Percentiles rank a stretch among this genome's conserved stretches.
Evolutionary conservation across 2,113 vertebrate species (phyloP).

Genomic region (Channa maculata): DNA sequence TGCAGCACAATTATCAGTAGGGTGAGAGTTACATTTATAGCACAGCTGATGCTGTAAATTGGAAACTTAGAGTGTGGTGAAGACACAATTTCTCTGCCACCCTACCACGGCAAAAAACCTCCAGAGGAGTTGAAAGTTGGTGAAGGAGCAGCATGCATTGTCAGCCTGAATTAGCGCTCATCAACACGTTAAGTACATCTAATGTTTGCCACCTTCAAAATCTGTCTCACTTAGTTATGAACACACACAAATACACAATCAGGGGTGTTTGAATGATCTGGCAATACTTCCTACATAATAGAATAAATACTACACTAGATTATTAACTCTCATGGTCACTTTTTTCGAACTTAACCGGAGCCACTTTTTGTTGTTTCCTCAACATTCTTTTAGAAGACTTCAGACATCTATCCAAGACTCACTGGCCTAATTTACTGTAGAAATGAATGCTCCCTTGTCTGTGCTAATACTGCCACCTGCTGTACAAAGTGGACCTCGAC

Average conservation of each 20-base stretch:
- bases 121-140: constrained; percentile 5
- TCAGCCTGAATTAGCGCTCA: constrained; percentile 5
- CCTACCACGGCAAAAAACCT: neutral
- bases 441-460: neutral
- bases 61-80: neutral
- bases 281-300: neutral
- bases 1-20: constrained; percentile 6
- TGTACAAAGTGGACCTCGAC: constrained; percentile 2
- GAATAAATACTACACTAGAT: neutral
- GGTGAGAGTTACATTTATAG: neutral
- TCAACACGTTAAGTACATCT: constrained; percentile 15
- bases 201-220: neutral
- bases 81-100: constrained; percentile 6
- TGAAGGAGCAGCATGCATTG: neutral
- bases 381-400: neutral
- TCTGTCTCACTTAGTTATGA: neutral
- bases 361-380: constrained; percentile 30
- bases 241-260: neutral
- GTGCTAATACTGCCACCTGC: constrained; percentile 52
- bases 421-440: constrained; percentile 30
- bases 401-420: constrained; percentile 32
- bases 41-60: constrained; percentile 11
- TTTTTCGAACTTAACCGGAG: constrained; percentile 24
- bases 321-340: neutral
- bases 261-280: neutral